Evolutionary conservation across 2,888 invertebrate genomes (phyloP).

Genomic region (Prostheceraeus crozeri): DNA sequence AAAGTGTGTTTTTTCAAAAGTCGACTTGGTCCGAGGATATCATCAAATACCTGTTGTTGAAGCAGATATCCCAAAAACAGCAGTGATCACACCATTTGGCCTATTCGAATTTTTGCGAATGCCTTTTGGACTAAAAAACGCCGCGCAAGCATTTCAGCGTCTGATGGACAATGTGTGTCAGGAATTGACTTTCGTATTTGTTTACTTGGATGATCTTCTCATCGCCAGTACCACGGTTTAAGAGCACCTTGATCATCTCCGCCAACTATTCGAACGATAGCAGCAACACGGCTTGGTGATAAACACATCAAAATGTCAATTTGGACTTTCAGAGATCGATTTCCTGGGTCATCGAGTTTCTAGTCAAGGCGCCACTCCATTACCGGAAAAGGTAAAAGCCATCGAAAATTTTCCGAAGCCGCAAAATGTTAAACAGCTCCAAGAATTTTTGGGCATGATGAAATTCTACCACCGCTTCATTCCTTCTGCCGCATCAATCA

Average conservation of each 20-base stretch:
- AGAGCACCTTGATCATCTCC: not conserved
- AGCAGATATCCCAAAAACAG: slow-evolving; percentile 29
- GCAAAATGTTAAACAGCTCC: no score
- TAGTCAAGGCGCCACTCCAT: no score
- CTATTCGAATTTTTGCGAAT: slow-evolving; percentile 35
- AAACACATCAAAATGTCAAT: not conserved
- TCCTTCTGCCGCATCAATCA: slow-evolving; percentile 33
- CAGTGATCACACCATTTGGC: slow-evolving; percentile 32
- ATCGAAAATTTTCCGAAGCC: no score
- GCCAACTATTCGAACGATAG: not conserved
- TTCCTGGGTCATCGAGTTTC: slow-evolving; percentile 4
- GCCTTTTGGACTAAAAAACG: slow-evolving; percentile 24
- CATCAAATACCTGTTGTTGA: slow-evolving; percentile 27
- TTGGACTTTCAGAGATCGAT: slow-evolving; percentile 7
- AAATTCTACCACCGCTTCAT: slow-evolving; percentile 42
- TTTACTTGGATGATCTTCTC: slow-evolving; percentile 6
- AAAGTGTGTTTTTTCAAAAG: no score
- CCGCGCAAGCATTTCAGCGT: slow-evolving; percentile 31
- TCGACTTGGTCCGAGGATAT: slow-evolving; percentile 30
- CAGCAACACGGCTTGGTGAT: not conserved
- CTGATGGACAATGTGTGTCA: slow-evolving; percentile 8
- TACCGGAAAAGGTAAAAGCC: no score
- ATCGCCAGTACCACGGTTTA: slow-evolving; percentile 1
- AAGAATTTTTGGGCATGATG: slow-evolving; percentile 34
- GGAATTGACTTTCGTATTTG: not conserved